A percentile compares a stretch with the other conserved stretches of the same genome.
phyloP scores from a whole-genome alignment of 2,113 vertebrate species.

The Hippoglossus stenolepis region DNA sequence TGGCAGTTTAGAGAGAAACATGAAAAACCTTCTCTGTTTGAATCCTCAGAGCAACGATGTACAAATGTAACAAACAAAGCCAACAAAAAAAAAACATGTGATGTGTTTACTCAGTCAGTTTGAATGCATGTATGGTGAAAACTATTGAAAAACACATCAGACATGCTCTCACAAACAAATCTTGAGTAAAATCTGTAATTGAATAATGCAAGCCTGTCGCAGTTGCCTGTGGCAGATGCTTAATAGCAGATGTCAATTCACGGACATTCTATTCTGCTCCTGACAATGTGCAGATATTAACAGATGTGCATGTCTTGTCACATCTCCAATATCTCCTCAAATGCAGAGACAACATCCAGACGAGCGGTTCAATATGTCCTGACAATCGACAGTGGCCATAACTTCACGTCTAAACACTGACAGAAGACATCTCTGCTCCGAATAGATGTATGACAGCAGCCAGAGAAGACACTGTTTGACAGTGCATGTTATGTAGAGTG shows the following conservation, averaged over 20 bases:
- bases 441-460: slow-evolving; percentile 20
- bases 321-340: slow-evolving; percentile 63
- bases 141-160: slow-evolving; percentile 31
- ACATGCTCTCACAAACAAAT: slow-evolving; percentile 34
- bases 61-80: background rate
- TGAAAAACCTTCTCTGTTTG: background rate
- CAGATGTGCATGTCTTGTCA: slow-evolving; percentile 52
- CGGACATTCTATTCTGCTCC: slow-evolving; percentile 45
- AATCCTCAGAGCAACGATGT: background rate
- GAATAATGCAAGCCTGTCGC: slow-evolving; percentile 47
- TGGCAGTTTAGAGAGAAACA: slow-evolving; percentile 13
- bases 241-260: slow-evolving; percentile 60
- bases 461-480: slow-evolving; percentile 11
- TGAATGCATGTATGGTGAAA: slow-evolving; percentile 4
- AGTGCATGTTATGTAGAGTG: background rate
- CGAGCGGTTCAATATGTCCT: slow-evolving; percentile 33
- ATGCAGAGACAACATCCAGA: slow-evolving; percentile 50
- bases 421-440: slow-evolving; percentile 5
- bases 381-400: slow-evolving; percentile 21
- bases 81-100: background rate
- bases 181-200: slow-evolving; percentile 44
- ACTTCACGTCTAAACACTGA: slow-evolving; percentile 13
- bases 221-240: slow-evolving; percentile 53
- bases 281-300: slow-evolving; percentile 56
- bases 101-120: background rate